A percentile compares a stretch with the other conserved stretches of the same genome.
Conservation (phyloP, 2,113 vertebrate species). For the Anthoscopus minutus region DNA sequence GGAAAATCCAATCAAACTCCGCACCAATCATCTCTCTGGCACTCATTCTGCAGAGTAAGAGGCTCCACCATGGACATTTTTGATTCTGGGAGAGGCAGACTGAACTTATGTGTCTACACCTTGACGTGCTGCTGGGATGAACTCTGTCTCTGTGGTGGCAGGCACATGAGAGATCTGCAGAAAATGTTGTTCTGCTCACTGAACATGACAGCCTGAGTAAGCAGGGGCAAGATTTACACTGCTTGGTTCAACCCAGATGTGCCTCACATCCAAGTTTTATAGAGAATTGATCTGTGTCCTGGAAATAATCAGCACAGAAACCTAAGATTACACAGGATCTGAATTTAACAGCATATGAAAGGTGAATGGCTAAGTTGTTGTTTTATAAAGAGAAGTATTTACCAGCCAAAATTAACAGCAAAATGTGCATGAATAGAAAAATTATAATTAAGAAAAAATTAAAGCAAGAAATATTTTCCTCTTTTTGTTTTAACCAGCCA, state of each 20-base stretch:
- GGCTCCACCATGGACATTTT: background rate
- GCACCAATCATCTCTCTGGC: background rate
- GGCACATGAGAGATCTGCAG: background rate
- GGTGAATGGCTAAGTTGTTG: background rate
- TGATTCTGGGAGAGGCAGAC: background rate
- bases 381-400: background rate
- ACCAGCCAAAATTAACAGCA: background rate
- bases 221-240: background rate
- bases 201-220: background rate
- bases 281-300: background rate
- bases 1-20: background rate
- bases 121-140: background rate
- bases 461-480: background rate
- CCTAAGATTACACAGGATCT: background rate
- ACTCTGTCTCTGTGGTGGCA: background rate
- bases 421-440: background rate
- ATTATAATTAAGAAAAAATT: background rate
- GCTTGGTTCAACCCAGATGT: background rate
- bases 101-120: accelerated
- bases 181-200: background rate
- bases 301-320: background rate
- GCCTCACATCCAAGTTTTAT: background rate
- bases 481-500: background rate
- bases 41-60: background rate
- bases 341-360: background rate